Percentiles rank a stretch among this genome's conserved stretches.
These are phyloP conservation scores for Neoascia interrupta DNA, from an alignment of 2,888 invertebrate genomes.

Conservation along the genomic window DNA sequence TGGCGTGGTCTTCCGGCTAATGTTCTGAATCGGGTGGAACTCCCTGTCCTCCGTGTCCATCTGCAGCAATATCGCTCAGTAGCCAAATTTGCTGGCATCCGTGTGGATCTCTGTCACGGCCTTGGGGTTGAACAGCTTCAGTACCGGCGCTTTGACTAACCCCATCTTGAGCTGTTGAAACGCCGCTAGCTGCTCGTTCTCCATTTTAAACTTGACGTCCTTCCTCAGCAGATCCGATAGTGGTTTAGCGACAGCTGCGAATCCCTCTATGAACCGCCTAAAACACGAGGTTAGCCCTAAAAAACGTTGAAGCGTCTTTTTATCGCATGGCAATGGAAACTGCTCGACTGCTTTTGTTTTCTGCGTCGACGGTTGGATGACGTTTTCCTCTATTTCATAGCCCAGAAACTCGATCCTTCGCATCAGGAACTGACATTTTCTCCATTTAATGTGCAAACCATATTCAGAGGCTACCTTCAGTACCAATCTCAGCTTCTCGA, in stretches of 20 bases:
- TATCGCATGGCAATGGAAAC: slow-evolving; percentile 25
- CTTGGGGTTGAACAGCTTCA: neutral
- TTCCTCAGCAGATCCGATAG: neutral
- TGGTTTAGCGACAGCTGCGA: no score
- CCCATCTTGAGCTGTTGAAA: neutral
- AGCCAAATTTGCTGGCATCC: no score
- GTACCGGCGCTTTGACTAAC: neutral
- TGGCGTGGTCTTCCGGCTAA: no score
- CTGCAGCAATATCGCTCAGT: no score
- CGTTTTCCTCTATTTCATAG: slow-evolving; percentile 13
- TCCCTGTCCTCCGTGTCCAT: no score
- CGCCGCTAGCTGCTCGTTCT: neutral
- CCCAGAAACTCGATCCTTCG: slow-evolving; percentile 16
- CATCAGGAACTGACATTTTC: slow-evolving; percentile 29
- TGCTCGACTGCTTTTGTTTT: slow-evolving; percentile 39
- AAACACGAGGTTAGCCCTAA: no score
- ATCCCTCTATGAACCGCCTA: no score
- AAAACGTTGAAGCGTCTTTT: no score
- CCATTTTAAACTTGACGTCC: neutral
- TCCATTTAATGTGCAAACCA: no score
- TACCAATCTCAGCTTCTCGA: slow-evolving; percentile 1
- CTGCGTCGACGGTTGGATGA: slow-evolving; percentile 39
- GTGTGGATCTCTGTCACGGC: no score
- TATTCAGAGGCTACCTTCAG: neutral
- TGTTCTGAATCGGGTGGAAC: no score